A percentile compares a stretch with the other conserved stretches of the same genome.
Conservation (phyloP, 2,888 invertebrate species). For the Malthinus seriepunctatus region DNA sequence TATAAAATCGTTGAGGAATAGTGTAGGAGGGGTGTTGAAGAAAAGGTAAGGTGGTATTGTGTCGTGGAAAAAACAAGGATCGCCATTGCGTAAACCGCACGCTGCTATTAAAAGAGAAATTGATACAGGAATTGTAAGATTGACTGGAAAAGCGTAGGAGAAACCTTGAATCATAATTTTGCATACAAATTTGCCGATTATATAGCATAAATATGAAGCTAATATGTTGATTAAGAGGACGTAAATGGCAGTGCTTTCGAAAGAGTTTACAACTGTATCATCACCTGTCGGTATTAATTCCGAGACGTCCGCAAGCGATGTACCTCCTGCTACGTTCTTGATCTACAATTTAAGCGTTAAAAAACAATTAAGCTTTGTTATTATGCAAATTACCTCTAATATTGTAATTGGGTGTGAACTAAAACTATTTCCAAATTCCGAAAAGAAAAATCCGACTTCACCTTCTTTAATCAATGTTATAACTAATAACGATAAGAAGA, state of each 20-base stretch:
- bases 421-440: slow-evolving; percentile 74
- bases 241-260: slow-evolving; percentile 73
- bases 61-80: slow-evolving; percentile 87
- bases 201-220: slow-evolving; percentile 85
- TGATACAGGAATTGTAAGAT: slow-evolving; percentile 87
- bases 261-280: slow-evolving; percentile 71
- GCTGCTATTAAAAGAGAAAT: slow-evolving; percentile 86
- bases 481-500: slow-evolving; percentile 74
- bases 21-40: slow-evolving; percentile 85
- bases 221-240: slow-evolving; percentile 80
- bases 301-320: slow-evolving; percentile 71
- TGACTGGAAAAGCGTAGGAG: slow-evolving; percentile 95
- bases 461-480: slow-evolving; percentile 77
- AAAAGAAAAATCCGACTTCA: slow-evolving; percentile 76
- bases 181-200: slow-evolving; percentile 94
- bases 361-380: background rate
- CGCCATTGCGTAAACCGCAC: slow-evolving; percentile 83
- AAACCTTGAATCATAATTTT: slow-evolving; percentile 97
- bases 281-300: slow-evolving; percentile 78
- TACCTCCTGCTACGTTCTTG: slow-evolving; percentile 63
- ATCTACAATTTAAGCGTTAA: slow-evolving; percentile 54
- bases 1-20: slow-evolving; percentile 81
- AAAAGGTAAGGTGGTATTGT: slow-evolving; percentile 87
- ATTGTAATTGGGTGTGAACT: slow-evolving; percentile 78
- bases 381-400: slow-evolving; percentile 62